A percentile compares a stretch with the other conserved stretches of the same genome.
Evolutionary conservation across 2,797 vertebrate species (phyloP).

Genomic region (Acrossocheilus fasciatus): DNA sequence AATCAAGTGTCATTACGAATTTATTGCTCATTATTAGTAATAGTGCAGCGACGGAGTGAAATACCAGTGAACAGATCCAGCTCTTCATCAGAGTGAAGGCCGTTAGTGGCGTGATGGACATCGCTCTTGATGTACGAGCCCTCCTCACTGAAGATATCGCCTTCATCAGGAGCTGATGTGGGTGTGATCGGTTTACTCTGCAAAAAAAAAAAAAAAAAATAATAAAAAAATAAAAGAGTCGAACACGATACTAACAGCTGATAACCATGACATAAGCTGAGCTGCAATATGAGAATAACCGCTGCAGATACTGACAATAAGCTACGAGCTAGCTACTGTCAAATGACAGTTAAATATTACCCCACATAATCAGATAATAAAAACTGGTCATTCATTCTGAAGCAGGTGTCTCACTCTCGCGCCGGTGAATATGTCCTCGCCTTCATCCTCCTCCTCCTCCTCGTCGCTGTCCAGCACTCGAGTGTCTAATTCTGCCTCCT

Average conservation of each 20-base stretch:
- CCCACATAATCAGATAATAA: neutral
- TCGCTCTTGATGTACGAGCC: constrained; percentile 50
- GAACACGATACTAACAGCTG: neutral
- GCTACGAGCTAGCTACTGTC: neutral
- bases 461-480: constrained; percentile 78
- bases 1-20: neutral
- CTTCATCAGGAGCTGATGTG: constrained; percentile 70
- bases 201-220: neutral
- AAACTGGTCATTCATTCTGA: neutral
- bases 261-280: neutral
- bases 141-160: constrained; percentile 74
- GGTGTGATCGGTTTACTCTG: constrained; percentile 70
- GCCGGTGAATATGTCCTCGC: constrained; percentile 78
- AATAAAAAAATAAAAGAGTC: constrained; percentile 1
- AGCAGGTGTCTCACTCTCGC: constrained; percentile 64
- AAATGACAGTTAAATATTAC: neutral
- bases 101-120: constrained; percentile 77
- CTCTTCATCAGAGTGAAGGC: constrained; percentile 86
- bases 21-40: constrained; percentile 15
- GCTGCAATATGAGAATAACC: neutral
- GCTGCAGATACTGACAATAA: neutral
- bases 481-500: constrained; percentile 64
- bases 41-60: neutral
- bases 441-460: constrained; percentile 81
- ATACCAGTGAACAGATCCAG: constrained; percentile 92